phyloP scores from a whole-genome alignment of 1,140 invertebrate species.

The Heliconius eleuchia region DNA sequence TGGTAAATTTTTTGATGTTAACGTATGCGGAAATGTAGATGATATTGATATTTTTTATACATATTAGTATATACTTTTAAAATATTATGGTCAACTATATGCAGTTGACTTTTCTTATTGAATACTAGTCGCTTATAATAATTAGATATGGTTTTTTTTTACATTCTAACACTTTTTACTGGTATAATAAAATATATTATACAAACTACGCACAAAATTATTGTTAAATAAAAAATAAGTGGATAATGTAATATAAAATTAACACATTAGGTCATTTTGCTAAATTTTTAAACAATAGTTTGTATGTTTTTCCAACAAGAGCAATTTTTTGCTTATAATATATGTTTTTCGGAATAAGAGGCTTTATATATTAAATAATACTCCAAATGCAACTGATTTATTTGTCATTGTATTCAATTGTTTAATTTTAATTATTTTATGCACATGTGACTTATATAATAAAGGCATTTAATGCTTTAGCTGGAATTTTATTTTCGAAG shows the following conservation, averaged over 20 bases:
- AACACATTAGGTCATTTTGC: neutral
- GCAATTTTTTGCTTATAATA: neutral
- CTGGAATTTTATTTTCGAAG: neutral
- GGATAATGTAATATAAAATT: neutral
- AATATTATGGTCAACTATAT: conserved; percentile 34
- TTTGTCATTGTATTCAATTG: neutral
- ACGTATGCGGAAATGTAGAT: neutral
- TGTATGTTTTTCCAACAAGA: neutral
- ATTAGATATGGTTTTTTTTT: conserved; percentile 23
- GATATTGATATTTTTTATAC: conserved; percentile 16
- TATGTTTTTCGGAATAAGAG: neutral
- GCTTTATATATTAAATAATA: conserved; percentile 3
- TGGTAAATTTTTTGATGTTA: neutral
- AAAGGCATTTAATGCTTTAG: conserved; percentile 10
- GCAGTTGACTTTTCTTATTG: conserved; percentile 53
- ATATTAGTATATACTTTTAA: neutral
- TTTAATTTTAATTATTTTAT: neutral
- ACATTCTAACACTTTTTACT: conserved; percentile 23
- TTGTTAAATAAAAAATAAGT: neutral
- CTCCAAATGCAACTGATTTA: conserved; percentile 7
- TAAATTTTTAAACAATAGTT: too few relatives aligned
- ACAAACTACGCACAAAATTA: neutral
- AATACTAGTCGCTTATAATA: conserved; percentile 62
- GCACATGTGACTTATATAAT: conserved; percentile 11
- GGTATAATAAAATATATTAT: neutral